Evolutionary conservation across 2,113 vertebrate species (phyloP), one percentile per base, ranked within the genome.

Genomic region (Sebastes fasciatus): DNA sequence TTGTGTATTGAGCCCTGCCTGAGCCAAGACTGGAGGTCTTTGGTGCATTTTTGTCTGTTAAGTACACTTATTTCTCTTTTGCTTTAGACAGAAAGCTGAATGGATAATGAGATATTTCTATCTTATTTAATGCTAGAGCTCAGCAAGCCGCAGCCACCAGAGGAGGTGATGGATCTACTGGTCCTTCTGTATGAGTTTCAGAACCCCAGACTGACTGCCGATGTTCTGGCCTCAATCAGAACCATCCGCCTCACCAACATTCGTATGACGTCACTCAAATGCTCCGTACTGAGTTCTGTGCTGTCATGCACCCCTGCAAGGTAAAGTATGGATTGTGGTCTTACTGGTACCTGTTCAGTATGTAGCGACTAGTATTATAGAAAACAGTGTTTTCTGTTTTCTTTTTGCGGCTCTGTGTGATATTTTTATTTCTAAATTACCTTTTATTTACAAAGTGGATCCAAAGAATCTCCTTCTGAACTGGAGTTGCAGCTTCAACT

Each of bases 181-280:
- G 96, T 99, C 81, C 97, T 99, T 69, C 95, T 99, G 42, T 98
- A 98, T 0, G 98, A 99, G 95, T 97, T 99, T 91, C 98, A 99
- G 94, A 99, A 98, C 13, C 97, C 97, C 82, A 94, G 94, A 70
- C 97, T 99, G 86, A 97, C 97, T 0, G 96, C 97, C 0, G 97
- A 98, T 86, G 96, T 99, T 73, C 17, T 99, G 72, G 87, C 94
- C 66, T 96, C 96, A 19, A 94, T 99, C 52, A 95, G 90, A 49
- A 77, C 83, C 16, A 90, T 99, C 89, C 91, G 96, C 72, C 96
- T 99, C 70, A 91, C 95, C 0, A 95, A 95, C 0, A 94, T 99
- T 80, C 96, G 95, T 58, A 98, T 99, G 97, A 99, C 97, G 0
- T 94, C 97, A 0, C 96, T 97, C 68, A 99, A 99, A 84, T 98